phyloP scores from a whole-genome alignment of 2,888 invertebrate genomes.

The Chymomyza caudatula region DNA sequence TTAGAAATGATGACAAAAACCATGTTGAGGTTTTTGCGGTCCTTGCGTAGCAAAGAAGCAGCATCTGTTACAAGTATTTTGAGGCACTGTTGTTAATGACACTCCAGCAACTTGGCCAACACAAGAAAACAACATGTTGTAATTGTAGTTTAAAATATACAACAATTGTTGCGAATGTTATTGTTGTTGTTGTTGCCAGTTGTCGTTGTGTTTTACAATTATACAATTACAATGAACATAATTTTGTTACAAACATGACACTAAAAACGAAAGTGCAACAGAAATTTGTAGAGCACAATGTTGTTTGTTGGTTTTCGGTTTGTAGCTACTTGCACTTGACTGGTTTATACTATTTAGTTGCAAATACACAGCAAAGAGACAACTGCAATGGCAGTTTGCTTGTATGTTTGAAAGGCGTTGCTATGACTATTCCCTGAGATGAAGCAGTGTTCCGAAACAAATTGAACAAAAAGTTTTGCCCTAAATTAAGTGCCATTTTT shows the following conservation, averaged over 20 bases:
- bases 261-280: too few species aligned
- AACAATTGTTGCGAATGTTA: too few species aligned
- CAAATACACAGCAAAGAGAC: too few species aligned
- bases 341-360: constrained; percentile 39
- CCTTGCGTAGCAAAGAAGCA: neutral
- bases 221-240: neutral
- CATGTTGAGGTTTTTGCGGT: neutral
- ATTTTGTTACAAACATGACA: neutral
- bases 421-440: neutral
- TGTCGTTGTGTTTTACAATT: neutral
- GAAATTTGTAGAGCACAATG: neutral
- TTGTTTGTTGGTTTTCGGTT: constrained; percentile 11
- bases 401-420: neutral
- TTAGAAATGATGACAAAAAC: neutral
- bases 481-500: neutral
- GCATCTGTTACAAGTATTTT: neutral
- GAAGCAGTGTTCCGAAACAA: neutral
- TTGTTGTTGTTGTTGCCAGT: neutral
- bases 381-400: too few species aligned
- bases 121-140: too few species aligned
- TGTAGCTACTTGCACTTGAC: constrained; percentile 44
- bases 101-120: neutral
- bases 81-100: neutral
- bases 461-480: constrained; percentile 9
- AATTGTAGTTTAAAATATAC: too few species aligned